Conservation (phyloP, 2,888 invertebrate genomes). For the Automeris io region DNA sequence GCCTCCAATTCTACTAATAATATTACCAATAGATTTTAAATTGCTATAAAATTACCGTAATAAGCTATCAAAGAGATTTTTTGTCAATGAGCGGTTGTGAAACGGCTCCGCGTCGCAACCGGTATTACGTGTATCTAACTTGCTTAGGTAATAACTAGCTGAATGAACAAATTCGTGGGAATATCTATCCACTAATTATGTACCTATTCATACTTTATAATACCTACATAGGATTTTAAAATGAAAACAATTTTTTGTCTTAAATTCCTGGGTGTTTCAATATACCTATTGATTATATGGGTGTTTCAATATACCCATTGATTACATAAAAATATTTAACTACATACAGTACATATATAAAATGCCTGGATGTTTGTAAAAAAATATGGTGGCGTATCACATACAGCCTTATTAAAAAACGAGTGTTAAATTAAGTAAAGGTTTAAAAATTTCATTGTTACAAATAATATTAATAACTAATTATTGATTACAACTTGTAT, state of each 20-base stretch:
- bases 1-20: too few relatives aligned
- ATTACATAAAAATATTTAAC: too few relatives aligned
- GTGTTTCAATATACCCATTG: too few relatives aligned
- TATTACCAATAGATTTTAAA: too few relatives aligned
- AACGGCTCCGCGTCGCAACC: constrained; percentile 25
- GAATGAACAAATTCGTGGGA: constrained; percentile 38
- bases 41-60: neutral
- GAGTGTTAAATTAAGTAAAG: too few relatives aligned
- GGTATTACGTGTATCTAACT: constrained; percentile 31
- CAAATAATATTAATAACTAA: too few relatives aligned
- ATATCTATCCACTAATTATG: too few relatives aligned
- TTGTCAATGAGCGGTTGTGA: constrained; percentile 45
- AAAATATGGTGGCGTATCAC: too few relatives aligned
- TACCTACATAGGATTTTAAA: neutral
- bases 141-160: constrained; percentile 36
- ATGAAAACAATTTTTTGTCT: neutral
- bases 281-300: neutral
- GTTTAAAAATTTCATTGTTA: too few relatives aligned
- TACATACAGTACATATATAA: neutral
- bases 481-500: too few relatives aligned
- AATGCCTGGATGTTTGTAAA: neutral
- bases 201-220: constrained; percentile 6
- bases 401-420: too few relatives aligned
- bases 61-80: constrained; percentile 8
- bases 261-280: neutral